phyloP scores from a whole-genome alignment of 1,140 invertebrate species.

The Hirudo medicinalis region DNA sequence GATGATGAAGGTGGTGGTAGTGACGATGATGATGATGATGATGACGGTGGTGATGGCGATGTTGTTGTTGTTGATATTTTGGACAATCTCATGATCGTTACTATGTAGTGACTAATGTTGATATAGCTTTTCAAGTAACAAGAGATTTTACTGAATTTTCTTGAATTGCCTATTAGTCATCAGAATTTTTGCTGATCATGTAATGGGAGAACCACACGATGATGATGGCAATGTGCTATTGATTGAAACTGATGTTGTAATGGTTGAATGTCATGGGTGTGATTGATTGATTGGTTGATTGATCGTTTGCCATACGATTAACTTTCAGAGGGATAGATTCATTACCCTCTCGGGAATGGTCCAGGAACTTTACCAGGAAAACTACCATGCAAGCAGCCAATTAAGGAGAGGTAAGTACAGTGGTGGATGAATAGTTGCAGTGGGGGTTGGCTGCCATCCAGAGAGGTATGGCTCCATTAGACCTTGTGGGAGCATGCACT shows the following conservation, averaged over 20 bases:
- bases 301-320: not conserved
- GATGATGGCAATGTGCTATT: not conserved
- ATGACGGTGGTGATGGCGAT: not conserved
- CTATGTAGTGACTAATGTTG: not conserved
- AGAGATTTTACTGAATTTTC: not conserved
- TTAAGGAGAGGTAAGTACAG: slow-evolving; percentile 48
- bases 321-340: slow-evolving; percentile 70
- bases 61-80: not conserved
- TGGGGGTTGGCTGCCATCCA: too few relatives aligned
- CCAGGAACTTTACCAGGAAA: slow-evolving; percentile 73
- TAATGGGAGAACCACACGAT: too few relatives aligned
- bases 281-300: slow-evolving; percentile 1
- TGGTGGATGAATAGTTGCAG: not conserved
- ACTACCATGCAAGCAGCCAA: slow-evolving; percentile 75
- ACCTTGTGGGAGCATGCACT: too few relatives aligned
- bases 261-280: not conserved
- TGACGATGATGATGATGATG: not conserved
- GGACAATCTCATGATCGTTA: not conserved
- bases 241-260: not conserved
- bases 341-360: slow-evolving; percentile 80
- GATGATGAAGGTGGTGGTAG: not conserved
- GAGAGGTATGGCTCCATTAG: too few relatives aligned
- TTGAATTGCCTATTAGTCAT: not conserved
- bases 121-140: too few relatives aligned
- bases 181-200: not conserved